Base-by-base conservation (phyloP, 1,140 invertebrate species). In the Euwallacea fornicatus region DNA sequence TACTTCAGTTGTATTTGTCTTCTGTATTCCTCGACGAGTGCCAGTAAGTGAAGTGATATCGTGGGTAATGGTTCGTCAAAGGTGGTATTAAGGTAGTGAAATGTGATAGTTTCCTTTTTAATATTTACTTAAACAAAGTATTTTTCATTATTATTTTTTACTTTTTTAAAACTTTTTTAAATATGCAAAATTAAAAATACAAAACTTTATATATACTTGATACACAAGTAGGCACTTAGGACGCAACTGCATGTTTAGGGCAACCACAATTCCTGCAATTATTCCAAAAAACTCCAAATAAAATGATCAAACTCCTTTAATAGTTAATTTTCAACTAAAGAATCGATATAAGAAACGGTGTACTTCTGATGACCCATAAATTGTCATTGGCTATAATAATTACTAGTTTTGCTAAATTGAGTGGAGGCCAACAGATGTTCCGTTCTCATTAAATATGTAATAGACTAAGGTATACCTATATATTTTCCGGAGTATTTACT, bases 1-100 rank as follows among this genome's bases (percentile, higher is more conserved):
- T 76, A 71, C 71, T 63, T 72, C 69, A 76, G 75, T 76, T 66
- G n/a, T 59, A 64, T 58, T 47, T 64, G 46, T 60, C 10, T 43
- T 33, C 50, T 33, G 61, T 58, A 64, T 56, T 63, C 42, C 61
- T 41, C 42, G 46, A 58, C 42, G 60, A 58, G 60, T 46, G 65
- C 44, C 21, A 64, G 11, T 64, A 13, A 54, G 62, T 64, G 47
- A 41, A 53, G 62, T 64, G 62, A 10, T 2, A 11, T 47, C 8
- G n/a, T 43, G 43, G 9, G 42, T 33, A 13, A 33, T 9, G 16
- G 8, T 11, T 56, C 16, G 16, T 56, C 8, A 13, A 56, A 16
- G 16, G 2, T 56, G 54, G 6, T 56, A 7, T 13, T n/a, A 16
- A 16, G 8, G 9, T 13, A 11, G 9, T 50, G 46, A 50, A 6